These are phyloP conservation scores for Acanthaster planci DNA, from an alignment of 35 echinoderm and acorn worm species.

Conservation along the genomic window DNA sequence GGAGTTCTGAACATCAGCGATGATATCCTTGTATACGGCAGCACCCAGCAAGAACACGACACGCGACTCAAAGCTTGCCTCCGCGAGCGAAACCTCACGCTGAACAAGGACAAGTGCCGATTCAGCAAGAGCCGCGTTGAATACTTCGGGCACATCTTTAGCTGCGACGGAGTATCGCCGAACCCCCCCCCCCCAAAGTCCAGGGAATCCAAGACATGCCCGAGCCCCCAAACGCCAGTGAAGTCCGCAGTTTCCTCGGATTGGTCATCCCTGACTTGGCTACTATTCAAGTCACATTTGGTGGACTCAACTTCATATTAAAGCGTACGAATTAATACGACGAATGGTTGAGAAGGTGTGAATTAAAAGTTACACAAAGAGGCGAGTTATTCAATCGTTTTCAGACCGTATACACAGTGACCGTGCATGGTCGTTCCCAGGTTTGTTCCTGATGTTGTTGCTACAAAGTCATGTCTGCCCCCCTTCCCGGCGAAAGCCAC, in stretches of 20 bases:
- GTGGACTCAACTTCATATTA: too few species aligned
- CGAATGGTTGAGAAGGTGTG: too few species aligned
- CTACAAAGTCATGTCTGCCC: too few species aligned
- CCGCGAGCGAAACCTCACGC: conserved; percentile 13
- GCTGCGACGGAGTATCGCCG: conserved; percentile 22
- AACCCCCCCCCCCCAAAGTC: conserved; percentile 35
- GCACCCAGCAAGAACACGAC: conserved; percentile 53
- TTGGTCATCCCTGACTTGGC: conserved; percentile 50
- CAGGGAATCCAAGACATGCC: conserved; percentile 30
- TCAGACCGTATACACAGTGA: too few species aligned
- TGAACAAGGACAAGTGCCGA: conserved; percentile 58
- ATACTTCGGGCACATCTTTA: conserved; percentile 60
- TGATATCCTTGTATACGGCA: too few species aligned
- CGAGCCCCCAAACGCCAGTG: neutral
- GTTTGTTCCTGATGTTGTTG: too few species aligned
- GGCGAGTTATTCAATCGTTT: too few species aligned
- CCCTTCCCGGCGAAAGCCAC: too few species aligned
- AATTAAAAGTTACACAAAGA: too few species aligned
- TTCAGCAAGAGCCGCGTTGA: conserved; percentile 28
- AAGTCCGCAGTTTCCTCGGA: neutral
- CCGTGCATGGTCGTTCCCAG: too few species aligned
- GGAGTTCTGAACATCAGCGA: neutral
- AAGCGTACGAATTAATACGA: too few species aligned
- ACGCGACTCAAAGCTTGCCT: neutral
- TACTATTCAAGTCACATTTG: conserved; percentile 57